Conservation (phyloP, 2,113 vertebrate species). For the Agapornis roseicollis region DNA sequence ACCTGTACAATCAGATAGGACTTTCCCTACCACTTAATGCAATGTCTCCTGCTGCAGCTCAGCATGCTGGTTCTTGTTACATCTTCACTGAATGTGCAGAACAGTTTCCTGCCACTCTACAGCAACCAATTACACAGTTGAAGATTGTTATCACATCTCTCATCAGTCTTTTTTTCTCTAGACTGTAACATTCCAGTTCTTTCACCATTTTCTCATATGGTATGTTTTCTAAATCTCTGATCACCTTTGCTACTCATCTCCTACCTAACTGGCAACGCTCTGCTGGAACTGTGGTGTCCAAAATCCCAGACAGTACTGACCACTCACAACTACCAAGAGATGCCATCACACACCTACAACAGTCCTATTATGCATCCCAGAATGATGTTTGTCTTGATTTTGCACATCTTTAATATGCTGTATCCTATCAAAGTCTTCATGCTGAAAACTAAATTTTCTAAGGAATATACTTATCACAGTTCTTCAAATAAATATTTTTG, state of each 20-base stretch:
- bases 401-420: neutral
- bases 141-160: constrained; percentile 27
- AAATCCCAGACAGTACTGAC: neutral
- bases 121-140: neutral
- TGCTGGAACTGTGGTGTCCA: neutral
- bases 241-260: neutral
- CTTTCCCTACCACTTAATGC: neutral
- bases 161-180: neutral
- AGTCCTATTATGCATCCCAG: neutral
- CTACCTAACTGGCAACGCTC: neutral
- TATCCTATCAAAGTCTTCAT: neutral
- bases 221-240: neutral
- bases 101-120: neutral
- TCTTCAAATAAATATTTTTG: neutral
- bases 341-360: neutral
- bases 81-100: neutral
- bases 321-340: neutral
- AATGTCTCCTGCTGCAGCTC: neutral
- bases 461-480: neutral
- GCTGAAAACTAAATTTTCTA: neutral
- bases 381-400: neutral
- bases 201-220: neutral
- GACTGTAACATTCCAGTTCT: neutral
- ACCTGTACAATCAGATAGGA: neutral
- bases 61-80: constrained; percentile 10